Percentiles rank a stretch among this genome's conserved stretches.
Evolutionary conservation across 2,113 vertebrate species (phyloP).

Genomic region (Oceanodroma tethys): DNA sequence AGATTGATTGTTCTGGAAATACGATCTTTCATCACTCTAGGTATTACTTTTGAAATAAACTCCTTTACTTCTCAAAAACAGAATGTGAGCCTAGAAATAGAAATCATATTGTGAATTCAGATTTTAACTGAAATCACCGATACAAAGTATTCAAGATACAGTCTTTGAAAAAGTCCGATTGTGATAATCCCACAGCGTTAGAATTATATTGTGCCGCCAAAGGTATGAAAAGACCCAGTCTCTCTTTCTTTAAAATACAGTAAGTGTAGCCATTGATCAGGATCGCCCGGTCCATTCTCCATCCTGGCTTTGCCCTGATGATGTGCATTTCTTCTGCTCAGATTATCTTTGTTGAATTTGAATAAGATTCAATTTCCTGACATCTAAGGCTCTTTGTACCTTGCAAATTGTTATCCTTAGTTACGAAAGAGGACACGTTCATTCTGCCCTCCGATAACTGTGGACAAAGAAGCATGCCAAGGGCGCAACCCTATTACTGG

Average conservation of each 20-base stretch:
- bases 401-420: background rate
- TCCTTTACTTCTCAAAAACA: slow-evolving; percentile 3
- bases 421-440: background rate
- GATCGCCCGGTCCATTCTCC: background rate
- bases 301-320: background rate
- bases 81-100: background rate
- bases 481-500: background rate
- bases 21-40: background rate
- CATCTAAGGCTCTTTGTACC: background rate
- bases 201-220: background rate
- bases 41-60: slow-evolving; percentile 15
- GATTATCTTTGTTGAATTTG: background rate
- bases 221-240: background rate
- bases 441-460: background rate
- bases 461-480: background rate
- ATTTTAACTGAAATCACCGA: background rate
- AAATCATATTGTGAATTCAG: background rate
- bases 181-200: background rate
- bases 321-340: background rate
- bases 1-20: background rate
- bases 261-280: background rate
- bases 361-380: slow-evolving; percentile 39
- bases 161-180: background rate
- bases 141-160: background rate
- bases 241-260: background rate